Base-by-base conservation (phyloP, 2,888 invertebrate genomes). In the Rhamphomyia laevipes region DNA sequence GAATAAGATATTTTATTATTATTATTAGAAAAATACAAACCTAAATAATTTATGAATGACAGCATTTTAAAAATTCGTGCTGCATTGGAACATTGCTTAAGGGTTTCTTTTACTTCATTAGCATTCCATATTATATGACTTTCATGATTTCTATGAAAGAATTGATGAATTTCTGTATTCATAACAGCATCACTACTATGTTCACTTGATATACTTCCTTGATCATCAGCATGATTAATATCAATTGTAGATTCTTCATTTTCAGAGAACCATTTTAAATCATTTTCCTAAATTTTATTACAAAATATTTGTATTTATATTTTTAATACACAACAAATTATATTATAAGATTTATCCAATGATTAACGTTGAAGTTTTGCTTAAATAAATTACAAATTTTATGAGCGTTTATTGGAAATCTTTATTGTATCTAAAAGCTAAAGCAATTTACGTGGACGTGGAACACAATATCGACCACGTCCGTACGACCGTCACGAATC, bases 161-260 rank as follows among this genome's bases (percentile, higher is more conserved):
- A 66, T 49, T 64, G 66, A 33, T 65, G 63, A 1, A 63, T 63
- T 51, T 66, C 66, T 49, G 65, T 64, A 46, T 62, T 67, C 33
- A 67, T 63, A 11, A 68, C 62, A 45, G 63, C 66, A 49, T 67
- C 66, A 52, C 63, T 63, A 51, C 66, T 65, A 50, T 66, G 63
- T 54, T 64, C 64, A 49, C 69, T 70, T 18, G 70, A 70, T 50
- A 66, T 66, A 55, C 68, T 67, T 38, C 63, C 61, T 52, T 65
- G 63, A 49, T 70, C 71, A 47, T n/a, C n/a, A n/a, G n/a, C n/a
- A n/a, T n/a, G n/a, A n/a, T 62, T 66, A 12, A 63, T 57, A 42
- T 66, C 62, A 44, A 55, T 56, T 21, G 54, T 50, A 7, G 43
- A 27, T 2, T 43, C 15, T 15, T 66, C 65, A 50, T 62, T 61